A percentile compares a stretch with the other conserved stretches of the same genome.
These are phyloP conservation scores for Neodiprion lecontei DNA, from an alignment of 1,140 invertebrate genomes.

Conservation along the genomic window DNA sequence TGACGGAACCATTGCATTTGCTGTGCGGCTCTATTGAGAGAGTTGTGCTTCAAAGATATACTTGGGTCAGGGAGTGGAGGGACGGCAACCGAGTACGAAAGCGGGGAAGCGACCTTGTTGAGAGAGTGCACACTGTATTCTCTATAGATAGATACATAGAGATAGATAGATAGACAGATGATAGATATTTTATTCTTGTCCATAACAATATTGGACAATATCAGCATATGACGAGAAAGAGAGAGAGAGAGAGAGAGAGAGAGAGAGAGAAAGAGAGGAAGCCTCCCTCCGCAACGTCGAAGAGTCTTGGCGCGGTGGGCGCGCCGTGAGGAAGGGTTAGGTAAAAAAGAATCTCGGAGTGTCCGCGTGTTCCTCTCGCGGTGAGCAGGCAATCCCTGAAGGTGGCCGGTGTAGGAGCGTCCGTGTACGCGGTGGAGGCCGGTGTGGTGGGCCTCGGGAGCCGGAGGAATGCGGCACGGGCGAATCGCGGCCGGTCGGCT, in stretches of 20 bases:
- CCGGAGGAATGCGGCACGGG: conserved; percentile 61
- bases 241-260: conserved; percentile 28
- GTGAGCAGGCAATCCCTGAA: background rate
- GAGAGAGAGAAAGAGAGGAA: conserved; percentile 23
- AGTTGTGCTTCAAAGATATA: too few species aligned
- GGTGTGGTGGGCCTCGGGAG: conserved; percentile 52
- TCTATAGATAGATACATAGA: too few species aligned
- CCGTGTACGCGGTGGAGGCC: conserved; percentile 36
- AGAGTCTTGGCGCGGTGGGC: background rate
- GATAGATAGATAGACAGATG: too few species aligned
- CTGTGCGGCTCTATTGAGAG: too few species aligned
- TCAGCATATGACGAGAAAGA: conserved; percentile 12
- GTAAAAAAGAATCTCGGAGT: conserved; percentile 18
- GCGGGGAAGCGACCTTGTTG: too few species aligned
- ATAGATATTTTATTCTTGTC: too few species aligned
- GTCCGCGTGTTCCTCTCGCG: background rate
- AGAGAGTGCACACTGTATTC: too few species aligned
- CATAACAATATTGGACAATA: too few species aligned
- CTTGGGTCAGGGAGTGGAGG: too few species aligned
- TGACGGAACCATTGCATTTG: too few species aligned
- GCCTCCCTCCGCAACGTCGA: background rate
- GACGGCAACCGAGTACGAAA: too few species aligned
- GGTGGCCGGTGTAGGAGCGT: background rate
- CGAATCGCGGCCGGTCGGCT: conserved; percentile 62
- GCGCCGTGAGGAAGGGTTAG: conserved; percentile 24